phyloP scores from a whole-genome alignment of 2,797 vertebrate species.

The Malacoctenus gilli region DNA sequence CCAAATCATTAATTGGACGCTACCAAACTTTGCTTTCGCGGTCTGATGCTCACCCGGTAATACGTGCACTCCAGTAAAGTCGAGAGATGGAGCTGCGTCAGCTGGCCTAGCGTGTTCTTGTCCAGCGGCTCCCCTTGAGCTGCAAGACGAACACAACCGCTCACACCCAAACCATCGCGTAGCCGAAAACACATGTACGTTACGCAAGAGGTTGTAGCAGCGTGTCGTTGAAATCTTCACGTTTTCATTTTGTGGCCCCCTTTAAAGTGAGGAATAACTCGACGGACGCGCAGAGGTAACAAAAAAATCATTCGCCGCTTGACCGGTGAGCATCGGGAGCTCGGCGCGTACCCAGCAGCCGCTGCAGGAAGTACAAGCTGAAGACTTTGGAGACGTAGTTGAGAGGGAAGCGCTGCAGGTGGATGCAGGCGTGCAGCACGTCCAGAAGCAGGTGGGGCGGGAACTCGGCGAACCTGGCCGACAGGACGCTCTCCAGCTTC shows the following conservation, averaged over 20 bases:
- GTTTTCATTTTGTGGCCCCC: no score
- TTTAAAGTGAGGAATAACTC: no score
- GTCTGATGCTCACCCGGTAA: constrained; percentile 36
- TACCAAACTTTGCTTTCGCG: no score
- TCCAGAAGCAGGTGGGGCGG: constrained; percentile 48
- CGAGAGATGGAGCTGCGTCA: constrained; percentile 58
- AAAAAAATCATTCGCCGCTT: no score
- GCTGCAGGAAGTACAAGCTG: constrained; percentile 46
- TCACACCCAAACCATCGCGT: no score
- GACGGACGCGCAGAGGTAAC: no score
- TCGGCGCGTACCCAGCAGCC: constrained; percentile 19
- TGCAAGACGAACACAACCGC: constrained; percentile 18
- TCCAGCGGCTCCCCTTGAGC: constrained; percentile 44
- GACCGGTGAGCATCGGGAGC: no score
- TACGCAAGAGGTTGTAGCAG: no score
- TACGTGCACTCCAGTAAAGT: constrained; percentile 43
- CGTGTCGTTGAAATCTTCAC: no score
- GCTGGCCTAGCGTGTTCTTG: constrained; percentile 41
- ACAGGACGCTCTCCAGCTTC: constrained; percentile 59
- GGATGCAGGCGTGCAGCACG: constrained; percentile 55
- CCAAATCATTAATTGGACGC: no score
- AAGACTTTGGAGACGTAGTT: constrained; percentile 55
- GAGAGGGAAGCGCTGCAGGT: constrained; percentile 59
- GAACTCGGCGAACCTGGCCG: constrained; percentile 54
- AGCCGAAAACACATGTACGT: no score